Percentiles rank a stretch among this genome's conserved stretches.
Evolutionary conservation across 2,113 vertebrate species (phyloP).

Genomic region (Mirza zaza): DNA sequence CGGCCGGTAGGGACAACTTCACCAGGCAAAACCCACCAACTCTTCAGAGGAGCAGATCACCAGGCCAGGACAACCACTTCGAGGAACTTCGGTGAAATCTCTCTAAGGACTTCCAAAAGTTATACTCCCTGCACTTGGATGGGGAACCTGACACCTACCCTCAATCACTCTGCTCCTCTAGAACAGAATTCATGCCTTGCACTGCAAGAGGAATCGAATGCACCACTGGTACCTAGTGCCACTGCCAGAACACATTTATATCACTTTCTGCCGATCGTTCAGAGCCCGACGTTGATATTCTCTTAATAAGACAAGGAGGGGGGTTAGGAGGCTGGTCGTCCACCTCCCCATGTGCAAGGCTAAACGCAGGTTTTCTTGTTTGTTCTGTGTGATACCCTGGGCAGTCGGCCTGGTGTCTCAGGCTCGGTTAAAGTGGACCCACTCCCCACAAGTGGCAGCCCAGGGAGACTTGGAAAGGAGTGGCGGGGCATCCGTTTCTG

Average conservation of each 20-base stretch:
- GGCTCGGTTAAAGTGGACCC: background rate
- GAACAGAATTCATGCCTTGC: background rate
- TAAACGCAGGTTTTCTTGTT: background rate
- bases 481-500: background rate
- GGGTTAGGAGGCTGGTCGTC: background rate
- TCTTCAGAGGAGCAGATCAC: background rate
- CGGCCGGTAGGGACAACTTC: background rate
- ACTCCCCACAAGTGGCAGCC: background rate
- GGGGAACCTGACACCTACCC: background rate
- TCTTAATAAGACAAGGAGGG: background rate
- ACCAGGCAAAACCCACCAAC: background rate
- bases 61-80: background rate
- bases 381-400: background rate
- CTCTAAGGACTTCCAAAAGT: background rate
- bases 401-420: background rate
- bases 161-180: background rate
- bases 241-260: background rate
- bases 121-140: no score
- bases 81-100: background rate
- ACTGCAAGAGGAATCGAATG: background rate
- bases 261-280: background rate
- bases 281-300: background rate
- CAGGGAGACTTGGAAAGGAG: background rate
- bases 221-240: background rate
- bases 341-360: background rate